phyloP scores from a whole-genome alignment of 2,888 invertebrate species.

The Microctonus hyperodae region DNA sequence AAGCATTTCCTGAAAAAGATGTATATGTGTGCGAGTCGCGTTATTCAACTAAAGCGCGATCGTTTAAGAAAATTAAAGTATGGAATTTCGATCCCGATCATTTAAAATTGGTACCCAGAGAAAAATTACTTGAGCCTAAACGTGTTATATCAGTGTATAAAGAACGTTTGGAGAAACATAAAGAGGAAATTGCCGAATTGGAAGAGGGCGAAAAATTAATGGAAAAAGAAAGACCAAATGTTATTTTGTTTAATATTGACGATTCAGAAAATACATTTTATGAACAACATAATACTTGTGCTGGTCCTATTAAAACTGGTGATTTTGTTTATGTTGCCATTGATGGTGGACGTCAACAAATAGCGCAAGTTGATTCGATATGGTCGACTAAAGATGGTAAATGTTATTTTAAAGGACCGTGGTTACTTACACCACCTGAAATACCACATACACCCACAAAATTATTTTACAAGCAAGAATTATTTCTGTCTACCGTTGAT shows the following conservation, averaged over 20 bases:
- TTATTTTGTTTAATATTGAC: conserved; percentile 75
- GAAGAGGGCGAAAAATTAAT: conserved; percentile 83
- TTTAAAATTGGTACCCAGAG: conserved; percentile 72
- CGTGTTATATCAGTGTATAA: conserved; percentile 93
- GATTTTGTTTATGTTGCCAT: conserved; percentile 96
- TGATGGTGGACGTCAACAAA: conserved; percentile 87
- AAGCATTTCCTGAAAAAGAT: conserved; percentile 89
- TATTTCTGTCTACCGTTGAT: conserved; percentile 88
- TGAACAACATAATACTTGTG: conserved; percentile 90
- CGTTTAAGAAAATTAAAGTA: conserved; percentile 93
- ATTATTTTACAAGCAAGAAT: conserved; percentile 93
- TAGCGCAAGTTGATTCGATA: conserved; percentile 92
- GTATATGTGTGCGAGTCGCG: conserved; percentile 97
- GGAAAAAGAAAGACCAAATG: conserved; percentile 88
- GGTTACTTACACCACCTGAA: conserved; percentile 89
- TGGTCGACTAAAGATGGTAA: conserved; percentile 92
- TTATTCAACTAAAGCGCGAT: conserved; percentile 84
- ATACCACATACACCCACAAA: conserved; percentile 80
- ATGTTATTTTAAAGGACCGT: conserved; percentile 92
- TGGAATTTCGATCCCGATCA: conserved; percentile 74
- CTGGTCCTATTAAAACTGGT: conserved; percentile 85
- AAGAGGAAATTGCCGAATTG: conserved; percentile 85
- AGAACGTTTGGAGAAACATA: conserved; percentile 88
- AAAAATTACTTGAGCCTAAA: conserved; percentile 81
- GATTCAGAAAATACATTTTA: conserved; percentile 86